phyloP scores from a whole-genome alignment of 2,113 vertebrate genomes.

The Nerophis lumbriciformis region DNA sequence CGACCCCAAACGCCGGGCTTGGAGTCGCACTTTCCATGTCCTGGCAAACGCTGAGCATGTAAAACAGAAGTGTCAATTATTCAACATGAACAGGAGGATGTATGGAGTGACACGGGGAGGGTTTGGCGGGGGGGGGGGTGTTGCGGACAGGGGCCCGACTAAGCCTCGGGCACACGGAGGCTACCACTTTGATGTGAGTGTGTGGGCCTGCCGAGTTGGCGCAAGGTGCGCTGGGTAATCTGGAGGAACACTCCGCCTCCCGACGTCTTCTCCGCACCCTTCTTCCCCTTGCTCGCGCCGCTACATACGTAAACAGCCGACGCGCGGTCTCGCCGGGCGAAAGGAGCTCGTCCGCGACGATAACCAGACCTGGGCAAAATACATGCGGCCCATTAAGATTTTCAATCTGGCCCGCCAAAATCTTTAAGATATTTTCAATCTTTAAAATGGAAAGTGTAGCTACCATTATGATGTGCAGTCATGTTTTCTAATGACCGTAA shows the following conservation, averaged over 20 bases:
- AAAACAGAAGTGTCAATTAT: constrained; percentile 76
- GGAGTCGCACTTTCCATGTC: constrained; percentile 71
- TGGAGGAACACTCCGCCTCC: constrained; percentile 29
- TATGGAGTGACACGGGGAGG: constrained; percentile 68
- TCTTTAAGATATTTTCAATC: too few species aligned
- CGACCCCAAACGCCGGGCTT: constrained; percentile 54
- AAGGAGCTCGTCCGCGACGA: too few species aligned
- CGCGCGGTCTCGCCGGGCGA: neutral
- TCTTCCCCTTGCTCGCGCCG: constrained; percentile 34
- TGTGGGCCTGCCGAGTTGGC: constrained; percentile 69
- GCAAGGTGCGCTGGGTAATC: constrained; percentile 68
- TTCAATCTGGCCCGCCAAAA: too few species aligned
- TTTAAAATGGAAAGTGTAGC: too few species aligned
- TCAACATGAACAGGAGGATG: constrained; percentile 72
- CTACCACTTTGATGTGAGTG: constrained; percentile 71
- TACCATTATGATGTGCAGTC: too few species aligned
- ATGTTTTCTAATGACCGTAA: too few species aligned
- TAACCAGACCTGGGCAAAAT: too few species aligned
- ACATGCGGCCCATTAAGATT: too few species aligned
- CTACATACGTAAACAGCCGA: constrained; percentile 39
- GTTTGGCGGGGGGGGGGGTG: constrained; percentile 55
- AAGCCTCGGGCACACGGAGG: constrained; percentile 69
- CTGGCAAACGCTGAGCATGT: constrained; percentile 74
- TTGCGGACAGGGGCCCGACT: constrained; percentile 64
- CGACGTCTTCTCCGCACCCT: constrained; percentile 36